phyloP scores from a whole-genome alignment of 2,113 vertebrate species.

The Colius striatus region DNA sequence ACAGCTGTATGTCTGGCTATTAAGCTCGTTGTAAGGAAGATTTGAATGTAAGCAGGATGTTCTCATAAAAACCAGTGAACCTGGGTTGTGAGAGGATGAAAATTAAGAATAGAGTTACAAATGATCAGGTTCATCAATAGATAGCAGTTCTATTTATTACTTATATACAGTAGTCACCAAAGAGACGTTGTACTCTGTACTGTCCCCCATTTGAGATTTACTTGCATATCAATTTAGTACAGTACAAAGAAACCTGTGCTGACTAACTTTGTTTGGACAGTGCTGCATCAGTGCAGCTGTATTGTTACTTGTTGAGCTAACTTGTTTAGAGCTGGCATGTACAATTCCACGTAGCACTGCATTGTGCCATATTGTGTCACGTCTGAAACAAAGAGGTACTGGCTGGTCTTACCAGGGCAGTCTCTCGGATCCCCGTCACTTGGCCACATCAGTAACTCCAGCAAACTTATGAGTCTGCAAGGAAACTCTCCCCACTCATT shows the following conservation, averaged over 20 bases:
- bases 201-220: not conserved
- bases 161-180: not conserved
- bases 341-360: rapidly evolving
- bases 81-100: not conserved
- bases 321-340: not conserved
- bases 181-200: not conserved
- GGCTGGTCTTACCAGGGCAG: not conserved
- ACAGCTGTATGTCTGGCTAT: conserved; percentile 39
- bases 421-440: rapidly evolving
- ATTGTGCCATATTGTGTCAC: not conserved
- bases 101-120: not conserved
- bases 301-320: not conserved
- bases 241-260: not conserved
- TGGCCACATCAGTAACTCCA: not conserved
- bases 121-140: not conserved
- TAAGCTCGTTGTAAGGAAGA: not conserved
- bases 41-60: not conserved
- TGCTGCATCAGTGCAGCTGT: not conserved
- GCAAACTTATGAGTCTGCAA: not conserved
- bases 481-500: not conserved
- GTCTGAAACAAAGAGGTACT: not conserved
- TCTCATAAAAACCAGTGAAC: not conserved
- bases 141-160: not conserved
- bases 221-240: not conserved
- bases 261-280: not conserved